Evolutionary conservation across 2,113 vertebrate genomes (phyloP).

Genomic region (Phalacrocorax pelagicus): DNA sequence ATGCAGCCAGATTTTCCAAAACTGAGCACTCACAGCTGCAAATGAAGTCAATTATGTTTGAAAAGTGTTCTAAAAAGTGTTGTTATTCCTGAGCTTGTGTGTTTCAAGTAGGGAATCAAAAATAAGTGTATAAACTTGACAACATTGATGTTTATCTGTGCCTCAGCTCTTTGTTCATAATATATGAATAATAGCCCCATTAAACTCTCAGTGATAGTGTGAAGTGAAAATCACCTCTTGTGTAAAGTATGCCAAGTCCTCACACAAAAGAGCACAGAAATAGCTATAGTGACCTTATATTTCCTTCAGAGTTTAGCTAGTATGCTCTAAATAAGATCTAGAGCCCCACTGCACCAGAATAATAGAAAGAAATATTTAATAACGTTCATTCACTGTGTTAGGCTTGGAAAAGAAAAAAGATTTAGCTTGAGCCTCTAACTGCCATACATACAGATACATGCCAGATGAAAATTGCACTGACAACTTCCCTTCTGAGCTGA

Average conservation of each 20-base stretch:
- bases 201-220: background rate
- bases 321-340: background rate
- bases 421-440: background rate
- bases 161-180: background rate
- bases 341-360: background rate
- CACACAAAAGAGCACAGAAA: background rate
- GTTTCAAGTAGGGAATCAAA: background rate
- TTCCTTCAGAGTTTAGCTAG: background rate
- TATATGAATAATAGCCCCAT: background rate
- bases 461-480: background rate
- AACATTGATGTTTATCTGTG: background rate
- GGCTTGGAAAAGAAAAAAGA: background rate
- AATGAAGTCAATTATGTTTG: background rate
- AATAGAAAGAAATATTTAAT: background rate
- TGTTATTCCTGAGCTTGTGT: background rate
- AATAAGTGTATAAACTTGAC: background rate
- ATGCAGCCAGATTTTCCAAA: background rate
- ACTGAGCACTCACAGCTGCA: background rate
- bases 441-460: background rate
- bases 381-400: background rate
- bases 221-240: background rate
- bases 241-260: background rate
- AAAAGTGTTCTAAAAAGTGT: background rate
- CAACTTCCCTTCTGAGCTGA: background rate
- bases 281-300: background rate